A percentile compares a stretch with the other conserved stretches of the same genome.
phyloP scores from a whole-genome alignment of 2,888 invertebrate species.

The Archips xylosteana region DNA sequence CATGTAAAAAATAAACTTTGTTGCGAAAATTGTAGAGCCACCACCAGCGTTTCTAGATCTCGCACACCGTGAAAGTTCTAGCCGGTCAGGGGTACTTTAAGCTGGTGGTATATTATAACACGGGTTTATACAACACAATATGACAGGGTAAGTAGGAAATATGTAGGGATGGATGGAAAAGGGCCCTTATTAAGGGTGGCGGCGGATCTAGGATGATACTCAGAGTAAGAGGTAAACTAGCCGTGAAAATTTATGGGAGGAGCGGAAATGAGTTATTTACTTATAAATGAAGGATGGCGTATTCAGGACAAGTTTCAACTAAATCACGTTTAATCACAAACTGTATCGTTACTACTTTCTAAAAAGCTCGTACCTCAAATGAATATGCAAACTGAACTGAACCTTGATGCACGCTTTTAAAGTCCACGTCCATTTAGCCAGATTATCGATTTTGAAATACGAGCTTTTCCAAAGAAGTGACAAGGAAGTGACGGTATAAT shows the following conservation, averaged over 20 bases:
- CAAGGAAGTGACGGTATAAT: no score
- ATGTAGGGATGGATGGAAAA: slow-evolving; percentile 52
- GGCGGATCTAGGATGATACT: slow-evolving; percentile 48
- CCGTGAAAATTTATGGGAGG: slow-evolving; percentile 42
- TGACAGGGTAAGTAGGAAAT: slow-evolving; percentile 58
- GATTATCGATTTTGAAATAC: no score
- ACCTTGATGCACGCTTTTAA: no score
- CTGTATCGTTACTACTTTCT: no score
- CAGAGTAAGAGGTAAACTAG: slow-evolving; percentile 47
- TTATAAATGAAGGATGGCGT: not conserved
- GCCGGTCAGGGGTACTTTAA: not conserved
- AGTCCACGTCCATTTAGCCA: no score
- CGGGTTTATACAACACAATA: slow-evolving; percentile 48
- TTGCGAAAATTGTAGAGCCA: slow-evolving; percentile 25
- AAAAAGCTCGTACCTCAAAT: no score
- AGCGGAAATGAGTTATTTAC: slow-evolving; percentile 36
- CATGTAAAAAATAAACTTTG: slow-evolving; percentile 33
- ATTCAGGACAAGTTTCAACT: not conserved
- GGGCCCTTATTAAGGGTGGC: slow-evolving; percentile 55
- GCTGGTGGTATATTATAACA: slow-evolving; percentile 38
- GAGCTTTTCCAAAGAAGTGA: no score
- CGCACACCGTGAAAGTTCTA: not conserved
- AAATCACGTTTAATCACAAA: not conserved
- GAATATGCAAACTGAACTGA: no score
- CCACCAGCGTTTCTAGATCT: slow-evolving; percentile 3